Evolutionary conservation across 2,888 invertebrate species (phyloP).

Genomic region (Phrixothrix hirtus): DNA sequence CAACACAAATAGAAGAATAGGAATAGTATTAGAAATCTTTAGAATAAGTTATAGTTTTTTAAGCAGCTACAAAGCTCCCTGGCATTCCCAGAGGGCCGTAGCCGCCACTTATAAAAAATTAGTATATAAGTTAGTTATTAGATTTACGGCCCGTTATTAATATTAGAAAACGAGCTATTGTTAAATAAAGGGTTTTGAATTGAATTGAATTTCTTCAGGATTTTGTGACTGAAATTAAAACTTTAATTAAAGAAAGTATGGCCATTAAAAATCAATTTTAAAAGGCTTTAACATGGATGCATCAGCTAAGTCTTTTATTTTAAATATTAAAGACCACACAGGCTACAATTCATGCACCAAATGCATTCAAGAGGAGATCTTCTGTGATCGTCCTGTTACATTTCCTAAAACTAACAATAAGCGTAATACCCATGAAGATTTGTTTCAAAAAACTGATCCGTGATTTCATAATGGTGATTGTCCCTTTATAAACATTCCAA

Average conservation of each 20-base stretch:
- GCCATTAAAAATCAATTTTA: slow-evolving; percentile 1
- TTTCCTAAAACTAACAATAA: neutral
- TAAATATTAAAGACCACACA: slow-evolving; percentile 17
- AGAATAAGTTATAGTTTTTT: too few species aligned
- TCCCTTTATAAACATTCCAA: slow-evolving; percentile 2
- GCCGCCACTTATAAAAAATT: too few species aligned
- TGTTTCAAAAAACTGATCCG: slow-evolving; percentile 1
- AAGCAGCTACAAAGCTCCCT: too few species aligned
- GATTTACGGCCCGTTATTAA: too few species aligned
- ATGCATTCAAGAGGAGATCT: slow-evolving; percentile 13
- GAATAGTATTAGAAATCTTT: too few species aligned
- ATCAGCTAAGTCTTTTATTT: slow-evolving; percentile 19
- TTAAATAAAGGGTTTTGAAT: too few species aligned
- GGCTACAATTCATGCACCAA: slow-evolving; percentile 22
- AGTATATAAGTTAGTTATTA: too few species aligned
- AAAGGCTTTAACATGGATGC: slow-evolving; percentile 9
- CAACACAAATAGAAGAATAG: too few species aligned
- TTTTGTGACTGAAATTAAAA: slow-evolving; percentile 5
- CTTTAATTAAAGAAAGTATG: slow-evolving; percentile 3
- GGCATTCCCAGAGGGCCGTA: too few species aligned
- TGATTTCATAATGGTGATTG: slow-evolving; percentile 1
- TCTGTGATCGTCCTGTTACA: slow-evolving; percentile 1
- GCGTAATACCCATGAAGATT: slow-evolving; percentile 3
- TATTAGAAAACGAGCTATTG: too few species aligned
- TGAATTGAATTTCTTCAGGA: slow-evolving; percentile 12